A percentile compares a stretch with the other conserved stretches of the same genome.
phyloP scores from a whole-genome alignment of 2,888 invertebrate species.

The Prosopocoilus inquinatus region DNA sequence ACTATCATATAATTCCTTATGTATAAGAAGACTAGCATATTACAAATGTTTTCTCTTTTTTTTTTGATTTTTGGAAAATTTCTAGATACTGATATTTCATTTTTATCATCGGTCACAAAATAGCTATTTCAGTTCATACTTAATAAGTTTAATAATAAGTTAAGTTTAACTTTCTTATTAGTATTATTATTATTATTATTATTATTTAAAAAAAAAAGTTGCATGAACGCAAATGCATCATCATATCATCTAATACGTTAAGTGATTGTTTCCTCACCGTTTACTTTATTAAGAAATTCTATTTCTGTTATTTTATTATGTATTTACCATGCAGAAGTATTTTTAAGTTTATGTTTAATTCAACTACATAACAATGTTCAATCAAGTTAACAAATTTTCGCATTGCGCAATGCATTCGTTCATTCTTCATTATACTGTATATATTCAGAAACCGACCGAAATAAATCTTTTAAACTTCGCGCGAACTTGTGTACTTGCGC shows the following conservation, averaged over 20 bases:
- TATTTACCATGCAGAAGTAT: conserved; percentile 8
- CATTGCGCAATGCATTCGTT: conserved; percentile 9
- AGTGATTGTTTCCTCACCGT: not conserved
- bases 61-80: conserved; percentile 9
- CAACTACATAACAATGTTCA: conserved; percentile 23
- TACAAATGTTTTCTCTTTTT: conserved; percentile 12
- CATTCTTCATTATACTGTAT: not conserved
- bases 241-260: no score
- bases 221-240: no score
- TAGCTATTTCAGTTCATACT: conserved; percentile 10
- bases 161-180: conserved; percentile 9
- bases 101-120: conserved; percentile 10
- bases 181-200: not conserved
- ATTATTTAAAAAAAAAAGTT: not conserved
- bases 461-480: not conserved
- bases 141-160: conserved; percentile 4
- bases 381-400: conserved; percentile 9
- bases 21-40: conserved; percentile 13
- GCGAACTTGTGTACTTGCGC: no score
- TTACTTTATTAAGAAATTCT: conserved; percentile 3
- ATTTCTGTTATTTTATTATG: conserved; percentile 5
- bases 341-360: conserved; percentile 9
- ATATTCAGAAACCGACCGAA: not conserved
- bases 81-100: conserved; percentile 7
- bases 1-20: conserved; percentile 1